Conservation (phyloP, 2,888 invertebrate genomes). For the Acrocera orbiculus region DNA sequence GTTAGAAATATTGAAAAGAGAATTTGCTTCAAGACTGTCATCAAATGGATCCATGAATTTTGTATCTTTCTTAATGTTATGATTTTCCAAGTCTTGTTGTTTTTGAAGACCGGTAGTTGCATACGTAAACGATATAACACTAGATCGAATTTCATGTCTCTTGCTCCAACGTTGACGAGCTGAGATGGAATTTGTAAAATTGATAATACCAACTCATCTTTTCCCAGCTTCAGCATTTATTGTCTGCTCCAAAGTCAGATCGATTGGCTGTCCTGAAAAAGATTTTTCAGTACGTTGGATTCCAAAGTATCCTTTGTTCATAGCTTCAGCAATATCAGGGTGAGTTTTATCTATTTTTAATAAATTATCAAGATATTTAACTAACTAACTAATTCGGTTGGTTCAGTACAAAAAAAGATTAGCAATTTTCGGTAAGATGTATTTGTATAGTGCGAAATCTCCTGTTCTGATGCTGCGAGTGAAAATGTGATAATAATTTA, state of each 20-base stretch:
- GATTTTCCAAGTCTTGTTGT: too few species aligned
- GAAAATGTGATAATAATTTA: conserved; percentile 14
- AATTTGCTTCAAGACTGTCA: too few species aligned
- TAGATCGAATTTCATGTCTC: conserved; percentile 11
- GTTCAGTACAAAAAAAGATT: conserved; percentile 23
- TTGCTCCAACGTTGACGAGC: conserved; percentile 13
- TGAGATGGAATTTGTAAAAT: conserved; percentile 17
- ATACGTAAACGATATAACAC: conserved; percentile 4
- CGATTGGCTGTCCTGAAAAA: conserved; percentile 20
- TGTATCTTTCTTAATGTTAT: too few species aligned
- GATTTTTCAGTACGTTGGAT: conserved; percentile 18
- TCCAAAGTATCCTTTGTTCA: conserved; percentile 16
- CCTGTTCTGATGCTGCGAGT: conserved; percentile 15
- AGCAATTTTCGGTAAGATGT: conserved; percentile 17
- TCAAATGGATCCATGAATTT: too few species aligned
- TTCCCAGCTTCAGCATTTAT: conserved; percentile 20
- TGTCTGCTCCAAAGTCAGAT: conserved; percentile 21
- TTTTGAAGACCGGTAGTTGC: too few species aligned
- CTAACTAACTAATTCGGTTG: conserved; percentile 18
- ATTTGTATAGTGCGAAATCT: conserved; percentile 15
- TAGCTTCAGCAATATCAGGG: conserved; percentile 7
- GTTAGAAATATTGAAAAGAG: too few species aligned
- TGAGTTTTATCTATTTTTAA: conserved; percentile 18
- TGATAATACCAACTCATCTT: conserved; percentile 14
- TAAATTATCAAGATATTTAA: conserved; percentile 18